A percentile compares a stretch with the other conserved stretches of the same genome.
These are phyloP conservation scores for Volucella inflata DNA, from an alignment of 2,888 invertebrate genomes.

Conservation along the genomic window DNA sequence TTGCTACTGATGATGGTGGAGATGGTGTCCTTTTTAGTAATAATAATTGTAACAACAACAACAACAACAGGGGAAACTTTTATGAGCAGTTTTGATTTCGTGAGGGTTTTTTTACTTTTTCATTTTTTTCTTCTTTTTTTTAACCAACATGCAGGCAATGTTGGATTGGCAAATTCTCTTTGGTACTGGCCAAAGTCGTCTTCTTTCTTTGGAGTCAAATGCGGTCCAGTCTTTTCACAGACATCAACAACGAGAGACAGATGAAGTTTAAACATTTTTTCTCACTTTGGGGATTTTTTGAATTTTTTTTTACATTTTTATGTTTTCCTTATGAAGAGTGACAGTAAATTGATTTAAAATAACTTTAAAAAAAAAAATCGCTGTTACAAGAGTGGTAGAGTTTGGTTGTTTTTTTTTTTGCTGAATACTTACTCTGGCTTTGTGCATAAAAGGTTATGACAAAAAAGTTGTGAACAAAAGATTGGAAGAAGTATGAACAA, in stretches of 20 bases:
- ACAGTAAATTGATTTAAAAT: constrained; percentile 65
- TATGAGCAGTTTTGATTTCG: constrained; percentile 59
- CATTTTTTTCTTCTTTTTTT: neutral
- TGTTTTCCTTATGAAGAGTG: constrained; percentile 55
- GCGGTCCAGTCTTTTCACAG: constrained; percentile 25
- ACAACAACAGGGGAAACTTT: constrained; percentile 52
- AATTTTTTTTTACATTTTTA: constrained; percentile 37
- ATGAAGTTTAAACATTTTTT: constrained; percentile 41
- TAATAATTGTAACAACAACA: constrained; percentile 58
- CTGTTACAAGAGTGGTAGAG: neutral
- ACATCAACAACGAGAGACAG: neutral
- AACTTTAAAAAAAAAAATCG: constrained; percentile 47
- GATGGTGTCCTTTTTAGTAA: constrained; percentile 35
- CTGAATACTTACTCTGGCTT: constrained; percentile 13
- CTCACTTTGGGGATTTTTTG: constrained; percentile 52
- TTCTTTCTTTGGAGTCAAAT: neutral
- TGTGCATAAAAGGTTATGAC: constrained; percentile 30
- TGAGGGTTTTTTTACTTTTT: neutral
- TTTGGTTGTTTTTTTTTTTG: neutral
- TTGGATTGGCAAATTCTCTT: too few species aligned
- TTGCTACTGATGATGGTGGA: neutral
- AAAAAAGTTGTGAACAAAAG: constrained; percentile 9
- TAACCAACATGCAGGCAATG: neutral
- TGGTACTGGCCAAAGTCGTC: too few species aligned
- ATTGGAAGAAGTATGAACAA: neutral